These are phyloP conservation scores for Betta splendens DNA, from an alignment of 2,797 vertebrate genomes.

Conservation along the genomic window DNA sequence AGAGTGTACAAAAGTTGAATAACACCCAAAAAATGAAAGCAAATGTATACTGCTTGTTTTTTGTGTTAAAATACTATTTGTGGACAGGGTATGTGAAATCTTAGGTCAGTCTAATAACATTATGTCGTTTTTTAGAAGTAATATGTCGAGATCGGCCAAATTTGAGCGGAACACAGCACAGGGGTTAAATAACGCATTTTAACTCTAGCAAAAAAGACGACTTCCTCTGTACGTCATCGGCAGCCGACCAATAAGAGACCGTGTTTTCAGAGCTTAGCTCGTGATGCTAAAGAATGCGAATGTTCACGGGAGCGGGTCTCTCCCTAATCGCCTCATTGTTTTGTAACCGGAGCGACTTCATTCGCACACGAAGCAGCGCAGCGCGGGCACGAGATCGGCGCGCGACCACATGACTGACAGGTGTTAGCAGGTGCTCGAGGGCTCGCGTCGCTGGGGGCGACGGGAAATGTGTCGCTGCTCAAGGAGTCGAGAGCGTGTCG, in stretches of 20 bases:
- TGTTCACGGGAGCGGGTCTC: conserved; percentile 5
- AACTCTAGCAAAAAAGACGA: no score
- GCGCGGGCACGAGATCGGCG: not conserved
- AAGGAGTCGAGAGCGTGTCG: conserved; percentile 28
- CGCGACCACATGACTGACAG: conserved; percentile 9
- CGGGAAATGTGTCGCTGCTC: conserved; percentile 16
- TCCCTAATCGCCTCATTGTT: conserved; percentile 21
- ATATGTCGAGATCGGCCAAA: no score
- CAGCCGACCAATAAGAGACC: conserved; percentile 55
- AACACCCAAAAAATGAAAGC: no score
- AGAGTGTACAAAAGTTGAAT: no score
- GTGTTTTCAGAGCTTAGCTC: conserved; percentile 27
- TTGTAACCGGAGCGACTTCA: not conserved
- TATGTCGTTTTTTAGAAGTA: no score
- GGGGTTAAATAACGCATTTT: no score
- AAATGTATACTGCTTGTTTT: no score
- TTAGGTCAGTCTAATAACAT: no score
- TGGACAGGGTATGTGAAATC: no score
- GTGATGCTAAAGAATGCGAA: conserved; percentile 47
- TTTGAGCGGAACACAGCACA: no score
- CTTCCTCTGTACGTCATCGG: conserved; percentile 57
- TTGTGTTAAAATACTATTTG: no score
- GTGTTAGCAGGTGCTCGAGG: conserved; percentile 1
- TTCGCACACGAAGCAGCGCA: not conserved
- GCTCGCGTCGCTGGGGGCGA: conserved; percentile 1